Conservation (phyloP, 1,140 invertebrate species). For the Trissolcus basalis region DNA sequence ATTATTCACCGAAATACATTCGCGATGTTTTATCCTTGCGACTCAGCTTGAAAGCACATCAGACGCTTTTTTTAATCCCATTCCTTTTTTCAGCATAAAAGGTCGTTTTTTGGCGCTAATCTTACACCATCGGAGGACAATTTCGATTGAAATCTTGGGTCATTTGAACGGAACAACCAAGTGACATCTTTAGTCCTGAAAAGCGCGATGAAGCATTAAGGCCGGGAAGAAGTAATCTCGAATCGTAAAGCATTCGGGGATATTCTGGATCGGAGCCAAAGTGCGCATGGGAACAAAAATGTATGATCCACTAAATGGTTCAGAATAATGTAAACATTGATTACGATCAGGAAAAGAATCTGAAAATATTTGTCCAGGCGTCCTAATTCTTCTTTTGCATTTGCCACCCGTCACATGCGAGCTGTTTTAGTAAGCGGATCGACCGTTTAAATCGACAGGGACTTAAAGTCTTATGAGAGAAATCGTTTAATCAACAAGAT, state of each 20-base stretch:
- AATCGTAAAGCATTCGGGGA: constrained; percentile 45
- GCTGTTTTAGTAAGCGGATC: no score
- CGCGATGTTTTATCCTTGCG: no score
- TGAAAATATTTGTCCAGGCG: constrained; percentile 41
- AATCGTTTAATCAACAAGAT: constrained; percentile 23
- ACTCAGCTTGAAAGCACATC: no score
- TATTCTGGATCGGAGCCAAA: constrained; percentile 42
- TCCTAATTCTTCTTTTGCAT: constrained; percentile 25
- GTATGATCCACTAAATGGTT: constrained; percentile 55
- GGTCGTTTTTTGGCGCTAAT: no score
- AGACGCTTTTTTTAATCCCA: no score
- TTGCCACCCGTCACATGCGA: not conserved
- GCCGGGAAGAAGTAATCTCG: constrained; percentile 49
- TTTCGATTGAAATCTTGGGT: constrained; percentile 23
- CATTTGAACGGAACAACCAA: constrained; percentile 24
- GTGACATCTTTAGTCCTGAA: constrained; percentile 29
- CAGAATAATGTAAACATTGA: constrained; percentile 50
- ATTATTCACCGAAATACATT: no score
- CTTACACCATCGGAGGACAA: no score
- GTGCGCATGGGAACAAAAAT: constrained; percentile 48
- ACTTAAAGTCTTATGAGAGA: constrained; percentile 28
- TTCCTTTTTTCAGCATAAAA: no score
- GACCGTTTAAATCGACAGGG: constrained; percentile 16
- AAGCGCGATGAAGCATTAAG: constrained; percentile 52
- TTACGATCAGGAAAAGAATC: constrained; percentile 46